phyloP scores from a whole-genome alignment of 2,888 invertebrate genomes.

The Apodemia zela region DNA sequence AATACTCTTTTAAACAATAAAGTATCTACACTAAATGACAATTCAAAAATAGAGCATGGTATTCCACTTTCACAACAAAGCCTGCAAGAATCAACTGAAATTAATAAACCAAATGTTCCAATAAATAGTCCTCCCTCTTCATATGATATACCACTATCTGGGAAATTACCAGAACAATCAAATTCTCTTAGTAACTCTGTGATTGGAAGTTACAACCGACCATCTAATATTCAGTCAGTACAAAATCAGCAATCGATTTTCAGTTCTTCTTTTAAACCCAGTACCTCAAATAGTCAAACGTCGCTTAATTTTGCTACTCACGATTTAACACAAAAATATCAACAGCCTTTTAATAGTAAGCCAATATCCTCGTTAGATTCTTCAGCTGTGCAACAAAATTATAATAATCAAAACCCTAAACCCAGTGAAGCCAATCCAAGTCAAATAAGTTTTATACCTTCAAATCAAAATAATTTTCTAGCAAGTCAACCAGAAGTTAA shows the following conservation, averaged over 20 bases:
- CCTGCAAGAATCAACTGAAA: constrained; percentile 21
- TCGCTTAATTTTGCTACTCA: neutral
- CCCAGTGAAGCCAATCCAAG: neutral
- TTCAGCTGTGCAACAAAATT: neutral
- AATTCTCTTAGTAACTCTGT: constrained; percentile 24
- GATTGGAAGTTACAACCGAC: constrained; percentile 9
- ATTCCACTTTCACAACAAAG: constrained; percentile 29
- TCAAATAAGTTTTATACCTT: neutral
- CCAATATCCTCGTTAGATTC: neutral
- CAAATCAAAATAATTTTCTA: neutral
- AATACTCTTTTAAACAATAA: neutral
- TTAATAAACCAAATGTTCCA: constrained; percentile 6
- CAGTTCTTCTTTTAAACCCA: neutral
- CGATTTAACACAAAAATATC: neutral
- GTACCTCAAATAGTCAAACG: neutral
- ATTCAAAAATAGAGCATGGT: constrained; percentile 10
- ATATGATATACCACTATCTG: constrained; percentile 18
- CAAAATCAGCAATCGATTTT: constrained; percentile 12
- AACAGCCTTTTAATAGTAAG: neutral
- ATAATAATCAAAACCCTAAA: neutral
- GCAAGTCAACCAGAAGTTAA: neutral
- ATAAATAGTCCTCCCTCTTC: constrained; percentile 20
- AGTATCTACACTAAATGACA: neutral
- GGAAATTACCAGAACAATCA: constrained; percentile 18
- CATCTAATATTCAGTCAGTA: neutral